Conservation (phyloP, 1,140 invertebrate species). For the Drosophila parvula region DNA sequence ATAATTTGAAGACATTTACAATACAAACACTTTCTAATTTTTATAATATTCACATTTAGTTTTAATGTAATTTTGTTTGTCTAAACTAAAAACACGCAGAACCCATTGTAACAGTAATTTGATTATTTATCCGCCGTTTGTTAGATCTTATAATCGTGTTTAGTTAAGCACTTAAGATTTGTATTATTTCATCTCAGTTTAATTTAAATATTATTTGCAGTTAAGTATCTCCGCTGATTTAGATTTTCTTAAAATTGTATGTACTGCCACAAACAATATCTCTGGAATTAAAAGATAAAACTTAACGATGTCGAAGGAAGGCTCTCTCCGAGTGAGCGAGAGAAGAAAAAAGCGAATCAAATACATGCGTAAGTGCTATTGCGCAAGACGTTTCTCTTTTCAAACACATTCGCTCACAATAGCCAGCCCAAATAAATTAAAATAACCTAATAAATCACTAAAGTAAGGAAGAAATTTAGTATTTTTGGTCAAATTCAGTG, state of each 20-base stretch:
- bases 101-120: background rate
- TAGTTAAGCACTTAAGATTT: background rate
- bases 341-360: constrained; percentile 7
- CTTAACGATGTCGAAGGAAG: constrained; percentile 31
- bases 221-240: constrained; percentile 14
- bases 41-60: background rate
- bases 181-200: background rate
- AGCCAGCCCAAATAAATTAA: background rate
- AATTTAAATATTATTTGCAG: constrained; percentile 6
- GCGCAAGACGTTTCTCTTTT: constrained; percentile 15
- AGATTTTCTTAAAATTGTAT: constrained; percentile 57
- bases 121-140: background rate
- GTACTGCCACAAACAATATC: constrained; percentile 65
- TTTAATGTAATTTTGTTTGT: background rate
- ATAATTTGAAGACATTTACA: too few species aligned
- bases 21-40: too few species aligned
- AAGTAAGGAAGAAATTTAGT: background rate
- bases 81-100: background rate
- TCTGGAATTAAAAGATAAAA: constrained; percentile 58
- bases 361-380: constrained; percentile 25
- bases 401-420: constrained; percentile 4
- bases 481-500: background rate
- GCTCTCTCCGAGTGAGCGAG: constrained; percentile 9
- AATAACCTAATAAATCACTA: constrained; percentile 1
- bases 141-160: background rate